phyloP scores from a whole-genome alignment of 2,113 vertebrate species.

The Ptilonorhynchus violaceus region DNA sequence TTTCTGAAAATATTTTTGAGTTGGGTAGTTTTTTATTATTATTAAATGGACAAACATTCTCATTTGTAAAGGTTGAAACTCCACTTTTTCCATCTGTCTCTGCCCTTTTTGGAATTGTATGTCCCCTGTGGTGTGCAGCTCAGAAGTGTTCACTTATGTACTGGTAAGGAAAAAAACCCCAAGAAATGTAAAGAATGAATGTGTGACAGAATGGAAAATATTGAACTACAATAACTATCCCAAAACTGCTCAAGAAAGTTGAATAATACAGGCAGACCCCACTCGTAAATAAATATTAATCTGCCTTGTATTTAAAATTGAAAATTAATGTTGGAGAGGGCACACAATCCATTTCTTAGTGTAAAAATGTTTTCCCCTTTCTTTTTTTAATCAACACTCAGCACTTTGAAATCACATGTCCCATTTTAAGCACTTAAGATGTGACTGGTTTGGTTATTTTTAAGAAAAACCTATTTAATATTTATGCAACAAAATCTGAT shows the following conservation, averaged over 20 bases:
- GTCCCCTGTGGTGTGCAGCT: slow-evolving; percentile 35
- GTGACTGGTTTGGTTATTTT: slow-evolving; percentile 1
- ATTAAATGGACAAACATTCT: slow-evolving; percentile 52
- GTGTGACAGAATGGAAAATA: slow-evolving; percentile 45
- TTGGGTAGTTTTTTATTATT: background rate
- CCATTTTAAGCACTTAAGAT: slow-evolving; percentile 47
- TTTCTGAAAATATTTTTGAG: slow-evolving; percentile 64
- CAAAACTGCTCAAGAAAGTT: slow-evolving; percentile 62
- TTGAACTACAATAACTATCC: slow-evolving; percentile 54
- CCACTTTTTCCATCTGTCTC: slow-evolving; percentile 40
- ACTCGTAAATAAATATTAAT: slow-evolving; percentile 66
- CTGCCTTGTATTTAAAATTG: slow-evolving; percentile 37
- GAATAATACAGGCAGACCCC: background rate
- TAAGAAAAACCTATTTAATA: slow-evolving; percentile 42
- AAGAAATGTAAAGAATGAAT: slow-evolving; percentile 23
- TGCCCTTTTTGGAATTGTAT: slow-evolving; percentile 69
- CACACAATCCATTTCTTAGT: background rate
- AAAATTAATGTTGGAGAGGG: slow-evolving; percentile 54
- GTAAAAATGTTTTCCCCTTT: slow-evolving; percentile 11
- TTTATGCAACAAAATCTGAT: slow-evolving; percentile 53
- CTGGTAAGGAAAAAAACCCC: background rate
- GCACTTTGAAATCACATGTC: slow-evolving; percentile 1
- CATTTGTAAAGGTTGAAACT: slow-evolving; percentile 66
- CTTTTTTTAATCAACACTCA: slow-evolving; percentile 37
- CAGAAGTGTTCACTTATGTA: slow-evolving; percentile 52